Percentiles rank a stretch among this genome's conserved stretches.
Conservation (phyloP, 2,888 invertebrate species). For the Unio pictorum region DNA sequence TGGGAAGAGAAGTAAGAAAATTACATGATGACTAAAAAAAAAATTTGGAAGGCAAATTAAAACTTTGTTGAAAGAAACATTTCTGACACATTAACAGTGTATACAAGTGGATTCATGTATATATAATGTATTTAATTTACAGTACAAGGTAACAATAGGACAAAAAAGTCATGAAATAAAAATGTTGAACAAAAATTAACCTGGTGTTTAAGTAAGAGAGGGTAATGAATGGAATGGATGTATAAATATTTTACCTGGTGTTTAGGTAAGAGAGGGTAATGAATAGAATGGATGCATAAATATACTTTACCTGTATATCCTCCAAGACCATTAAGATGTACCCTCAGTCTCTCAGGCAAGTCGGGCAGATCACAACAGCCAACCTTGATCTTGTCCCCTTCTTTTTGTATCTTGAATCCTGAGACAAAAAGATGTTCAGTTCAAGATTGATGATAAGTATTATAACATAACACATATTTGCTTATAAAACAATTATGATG, state of each 20-base stretch:
- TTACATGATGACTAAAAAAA: too few relatives aligned
- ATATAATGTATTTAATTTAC: too few relatives aligned
- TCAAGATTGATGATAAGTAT: neutral
- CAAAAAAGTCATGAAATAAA: too few relatives aligned
- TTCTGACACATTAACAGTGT: too few relatives aligned
- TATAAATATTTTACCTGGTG: neutral
- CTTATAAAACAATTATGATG: too few relatives aligned
- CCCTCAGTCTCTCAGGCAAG: conserved; percentile 41
- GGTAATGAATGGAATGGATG: neutral
- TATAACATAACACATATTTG: too few relatives aligned
- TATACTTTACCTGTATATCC: conserved; percentile 48
- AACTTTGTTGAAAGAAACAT: too few relatives aligned
- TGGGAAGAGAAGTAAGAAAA: too few relatives aligned
- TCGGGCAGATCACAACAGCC: conserved; percentile 43
- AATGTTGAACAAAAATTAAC: too few relatives aligned
- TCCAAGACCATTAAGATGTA: conserved; percentile 50
- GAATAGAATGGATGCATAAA: neutral
- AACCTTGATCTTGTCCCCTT: conserved; percentile 35
- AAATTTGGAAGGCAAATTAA: too few relatives aligned
- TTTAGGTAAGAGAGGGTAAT: neutral
- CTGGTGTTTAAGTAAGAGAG: neutral
- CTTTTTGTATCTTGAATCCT: conserved; percentile 49
- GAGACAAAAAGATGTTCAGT: neutral
- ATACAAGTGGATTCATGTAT: too few relatives aligned
- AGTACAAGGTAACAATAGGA: too few relatives aligned